Conservation (phyloP, 2,888 invertebrate species). For the Tipula helvola region DNA sequence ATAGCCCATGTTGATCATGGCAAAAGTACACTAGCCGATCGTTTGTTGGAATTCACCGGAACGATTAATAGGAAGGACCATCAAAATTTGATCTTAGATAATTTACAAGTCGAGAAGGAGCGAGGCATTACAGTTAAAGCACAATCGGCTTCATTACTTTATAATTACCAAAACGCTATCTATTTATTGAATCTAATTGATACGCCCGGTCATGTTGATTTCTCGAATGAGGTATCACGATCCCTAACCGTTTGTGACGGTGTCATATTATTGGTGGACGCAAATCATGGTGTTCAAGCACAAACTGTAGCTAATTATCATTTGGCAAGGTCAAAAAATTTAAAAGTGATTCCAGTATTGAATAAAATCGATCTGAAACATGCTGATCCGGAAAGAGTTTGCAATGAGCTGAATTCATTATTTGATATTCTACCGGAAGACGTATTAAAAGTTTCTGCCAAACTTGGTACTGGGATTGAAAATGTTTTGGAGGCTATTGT, state of each 20-base stretch:
- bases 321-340: constrained; percentile 69
- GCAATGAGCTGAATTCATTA: constrained; percentile 61
- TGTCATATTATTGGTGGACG: constrained; percentile 87
- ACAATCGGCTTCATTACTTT: constrained; percentile 82
- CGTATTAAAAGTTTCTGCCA: constrained; percentile 80
- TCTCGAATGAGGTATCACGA: constrained; percentile 82
- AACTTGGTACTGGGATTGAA: constrained; percentile 73
- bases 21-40: constrained; percentile 92
- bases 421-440: constrained; percentile 66
- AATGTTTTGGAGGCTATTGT: constrained; percentile 67
- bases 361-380: constrained; percentile 94
- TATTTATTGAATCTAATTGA: constrained; percentile 92
- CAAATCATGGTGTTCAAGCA: constrained; percentile 91
- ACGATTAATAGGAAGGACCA: constrained; percentile 53
- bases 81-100: constrained; percentile 61
- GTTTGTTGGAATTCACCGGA: constrained; percentile 87
- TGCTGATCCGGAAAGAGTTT: constrained; percentile 74
- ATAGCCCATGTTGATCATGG: constrained; percentile 99
- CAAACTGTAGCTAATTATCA: constrained; percentile 97
- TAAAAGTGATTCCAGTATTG: constrained; percentile 79
- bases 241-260: constrained; percentile 91
- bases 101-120: constrained; percentile 78
- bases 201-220: constrained; percentile 97
- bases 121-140: constrained; percentile 98
- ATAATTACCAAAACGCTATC: constrained; percentile 47